Evolutionary conservation across 64 coral and sea anemone species (phyloP).

Genomic region (Porites lutea): DNA sequence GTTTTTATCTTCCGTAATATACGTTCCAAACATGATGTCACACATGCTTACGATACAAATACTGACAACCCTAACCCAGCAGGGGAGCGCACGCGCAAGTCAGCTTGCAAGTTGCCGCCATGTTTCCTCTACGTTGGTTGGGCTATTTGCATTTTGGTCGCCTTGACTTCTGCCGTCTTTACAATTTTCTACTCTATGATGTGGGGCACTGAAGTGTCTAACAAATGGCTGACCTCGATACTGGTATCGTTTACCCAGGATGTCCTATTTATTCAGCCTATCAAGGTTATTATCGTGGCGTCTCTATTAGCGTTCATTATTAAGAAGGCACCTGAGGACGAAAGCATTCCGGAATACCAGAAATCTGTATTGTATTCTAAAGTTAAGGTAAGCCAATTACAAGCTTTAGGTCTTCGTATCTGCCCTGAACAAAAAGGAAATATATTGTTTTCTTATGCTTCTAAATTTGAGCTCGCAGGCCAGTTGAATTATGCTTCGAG

Average conservation of each 20-base stretch:
- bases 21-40: slow-evolving; percentile 56
- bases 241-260: slow-evolving; percentile 90
- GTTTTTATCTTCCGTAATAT: slow-evolving; percentile 89
- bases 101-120: slow-evolving; percentile 58
- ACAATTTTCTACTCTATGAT: slow-evolving; percentile 92
- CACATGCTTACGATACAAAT: slow-evolving; percentile 39
- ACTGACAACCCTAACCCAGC: slow-evolving; percentile 44
- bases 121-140: slow-evolving; percentile 86
- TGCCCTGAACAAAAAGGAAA: not conserved
- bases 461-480: too few species aligned
- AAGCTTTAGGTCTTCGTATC: not conserved
- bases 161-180: slow-evolving; percentile 69
- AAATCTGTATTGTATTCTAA: not conserved
- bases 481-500: too few species aligned
- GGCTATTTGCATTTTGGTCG: slow-evolving; percentile 55
- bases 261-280: slow-evolving; percentile 88
- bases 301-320: slow-evolving; percentile 82
- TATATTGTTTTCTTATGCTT: too few species aligned
- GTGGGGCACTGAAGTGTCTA: slow-evolving; percentile 90
- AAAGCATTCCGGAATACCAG: slow-evolving; percentile 31
- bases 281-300: slow-evolving; percentile 89
- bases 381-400: slow-evolving; percentile 1
- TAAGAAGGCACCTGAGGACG: slow-evolving; percentile 87
- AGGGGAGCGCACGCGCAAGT: slow-evolving; percentile 32
- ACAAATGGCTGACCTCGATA: slow-evolving; percentile 95